These are phyloP conservation scores for Acromyrmex echinatior DNA, from an alignment of 1,140 invertebrate genomes.

Conservation along the genomic window DNA sequence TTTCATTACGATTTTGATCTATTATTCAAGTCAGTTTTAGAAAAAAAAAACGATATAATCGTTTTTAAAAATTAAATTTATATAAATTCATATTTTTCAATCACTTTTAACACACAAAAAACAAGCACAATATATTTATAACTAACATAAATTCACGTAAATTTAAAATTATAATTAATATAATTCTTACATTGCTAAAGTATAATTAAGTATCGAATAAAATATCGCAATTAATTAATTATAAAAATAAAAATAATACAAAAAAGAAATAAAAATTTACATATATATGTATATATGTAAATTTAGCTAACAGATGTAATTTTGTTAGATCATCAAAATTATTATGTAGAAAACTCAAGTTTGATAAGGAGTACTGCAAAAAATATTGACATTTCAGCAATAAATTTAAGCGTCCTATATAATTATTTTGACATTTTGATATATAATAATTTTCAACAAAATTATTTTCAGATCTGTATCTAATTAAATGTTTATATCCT, in stretches of 20 bases:
- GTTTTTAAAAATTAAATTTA: neutral
- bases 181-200: neutral
- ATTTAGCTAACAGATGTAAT: no score
- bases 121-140: neutral
- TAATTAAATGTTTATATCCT: no score
- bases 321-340: no score
- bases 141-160: no score
- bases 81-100: neutral
- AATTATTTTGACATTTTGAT: no score
- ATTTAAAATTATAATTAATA: neutral
- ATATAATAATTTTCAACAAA: no score
- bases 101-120: neutral
- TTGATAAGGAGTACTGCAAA: no score
- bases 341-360: no score
- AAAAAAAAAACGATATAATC: neutral
- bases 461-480: no score
- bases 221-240: conserved; percentile 1
- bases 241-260: neutral
- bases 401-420: no score
- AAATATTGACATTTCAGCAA: no score
- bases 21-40: neutral
- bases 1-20: neutral
- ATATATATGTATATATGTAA: neutral
- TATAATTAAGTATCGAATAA: neutral
- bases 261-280: neutral